Conservation (phyloP, 2,797 vertebrate species). For the Prunella strophiata region DNA sequence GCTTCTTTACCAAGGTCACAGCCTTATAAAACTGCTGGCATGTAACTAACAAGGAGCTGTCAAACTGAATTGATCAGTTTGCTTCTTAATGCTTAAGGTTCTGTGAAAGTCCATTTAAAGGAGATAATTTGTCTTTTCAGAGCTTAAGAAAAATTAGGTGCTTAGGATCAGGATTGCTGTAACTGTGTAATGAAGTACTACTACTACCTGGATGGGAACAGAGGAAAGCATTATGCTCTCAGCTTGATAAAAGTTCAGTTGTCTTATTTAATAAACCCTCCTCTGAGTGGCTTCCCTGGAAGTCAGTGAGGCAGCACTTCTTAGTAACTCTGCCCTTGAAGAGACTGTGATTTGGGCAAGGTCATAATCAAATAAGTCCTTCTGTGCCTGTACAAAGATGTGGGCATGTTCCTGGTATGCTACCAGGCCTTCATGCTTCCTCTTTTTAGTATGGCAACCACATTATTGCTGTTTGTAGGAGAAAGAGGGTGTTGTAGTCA, state of each 20-base stretch:
- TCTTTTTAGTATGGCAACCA: neutral
- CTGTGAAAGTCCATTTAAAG: neutral
- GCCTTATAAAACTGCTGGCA: neutral
- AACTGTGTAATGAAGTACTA: neutral
- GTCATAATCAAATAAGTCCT: neutral
- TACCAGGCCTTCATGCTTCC: neutral
- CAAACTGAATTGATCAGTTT: neutral
- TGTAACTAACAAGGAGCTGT: neutral
- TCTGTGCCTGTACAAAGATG: neutral
- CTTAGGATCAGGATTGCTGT: neutral
- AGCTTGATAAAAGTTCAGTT: neutral
- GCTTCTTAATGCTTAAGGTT: neutral
- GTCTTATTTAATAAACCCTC: neutral
- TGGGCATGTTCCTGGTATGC: neutral
- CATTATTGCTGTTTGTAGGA: neutral
- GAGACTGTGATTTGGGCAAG: neutral
- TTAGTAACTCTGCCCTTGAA: neutral
- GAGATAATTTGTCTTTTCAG: neutral
- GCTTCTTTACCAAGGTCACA: conserved; percentile 1
- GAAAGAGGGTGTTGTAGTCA: neutral
- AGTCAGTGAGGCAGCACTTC: neutral
- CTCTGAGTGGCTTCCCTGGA: neutral
- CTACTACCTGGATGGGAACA: neutral
- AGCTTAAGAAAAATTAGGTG: neutral
- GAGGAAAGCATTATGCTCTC: neutral